Evolutionary conservation across 2,113 vertebrate genomes (phyloP), one percentile per base, ranked within the genome.

Genomic region (Charadrius vociferus): DNA sequence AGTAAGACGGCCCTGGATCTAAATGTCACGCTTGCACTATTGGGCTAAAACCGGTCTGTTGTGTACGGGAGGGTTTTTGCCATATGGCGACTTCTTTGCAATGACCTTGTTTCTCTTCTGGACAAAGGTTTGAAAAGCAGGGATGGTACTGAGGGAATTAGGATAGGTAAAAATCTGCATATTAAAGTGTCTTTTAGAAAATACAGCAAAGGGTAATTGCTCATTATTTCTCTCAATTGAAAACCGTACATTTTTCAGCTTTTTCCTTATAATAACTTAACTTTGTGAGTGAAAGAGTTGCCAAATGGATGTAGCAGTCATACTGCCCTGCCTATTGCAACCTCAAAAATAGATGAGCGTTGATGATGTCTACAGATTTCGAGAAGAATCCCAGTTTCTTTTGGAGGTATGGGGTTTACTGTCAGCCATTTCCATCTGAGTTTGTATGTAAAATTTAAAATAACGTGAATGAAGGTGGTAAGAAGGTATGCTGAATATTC

Each of bases 361-460:
- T 91, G 71, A 29, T 90, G 26, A 65, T 7, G 29, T 21, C 30
- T 71, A 6, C 10, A 81, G 21, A 74, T 96, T 70, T 81, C 43
- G 68, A 41, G 26, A 81, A 45, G 43, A 24, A 30, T 58, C 36
- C 16, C 5, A 4, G 72, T 47, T 86, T n/a, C 59, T 86, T 81
- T 81, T 88, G 62, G 71, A 58, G 52, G 30, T 32, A 30, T 26
- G 13, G 9, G 23, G 30, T 78, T 95, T 83, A 34, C 55, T 36
- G 63, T 22, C 36, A 89, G 58, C 83, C 30, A 3, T 79, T 63
- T 84, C 30, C 80, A 56, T 22, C 43, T n/a, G 30, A 6, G 3
- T 73, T 90, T 85, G 59, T 55, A 43, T 77, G 27, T 85, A 58
- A 88, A 68, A 70, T 55, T 36, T 52, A 75, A 95, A 94, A 27